Base-by-base conservation (phyloP, 1,140 invertebrate species). In the Apis mellifera region DNA sequence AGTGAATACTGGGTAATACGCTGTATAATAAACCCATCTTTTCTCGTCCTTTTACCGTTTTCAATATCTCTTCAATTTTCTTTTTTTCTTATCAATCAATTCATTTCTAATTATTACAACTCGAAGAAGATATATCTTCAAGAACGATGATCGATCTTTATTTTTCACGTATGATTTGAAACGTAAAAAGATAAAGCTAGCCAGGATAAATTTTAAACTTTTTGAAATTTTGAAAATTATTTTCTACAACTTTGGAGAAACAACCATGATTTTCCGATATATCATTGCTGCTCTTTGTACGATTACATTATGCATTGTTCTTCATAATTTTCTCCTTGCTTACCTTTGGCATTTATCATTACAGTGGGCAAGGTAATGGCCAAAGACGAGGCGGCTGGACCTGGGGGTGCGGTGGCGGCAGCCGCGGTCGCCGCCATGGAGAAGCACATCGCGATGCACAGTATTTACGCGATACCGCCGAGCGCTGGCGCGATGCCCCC, bases 381-480 rank as follows among this genome's bases (percentile, higher is more conserved):
- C 26, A 93, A 94, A 84, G 92, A 93, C 66, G 92, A 94, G 71
- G 70, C 89, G 7, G 87, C 87, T 54, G 91, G 90, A 82, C 86
- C 91, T 9, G 92, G 92, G 26, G 91, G 90, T 50, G 91, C 92
- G 12, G 93, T 74, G 9, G 88, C 90, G 17, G 91, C 92, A 4
- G 91, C 90, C 23, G 92, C 92, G 48, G 92, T 90, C 72, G 93
- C 91, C 9, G 92, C 89, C 26, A 92, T 92, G 52, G 95, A 94
- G 75, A 94, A 94, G 77, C 93, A 93, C 76, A 94, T 93, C 84
- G 94, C 90, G 68, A 94, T 94, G 90, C 94, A 92, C 78, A 93
- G 91, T 76, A 94, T 92, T 66, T 93, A 94, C 66, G 89, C 90
- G 66, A 83, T 93, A 73, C 93, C 92, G 26, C 90, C 92, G 72